Conservation (phyloP, 2,888 invertebrate species). For the Therioaphis trifolii region DNA sequence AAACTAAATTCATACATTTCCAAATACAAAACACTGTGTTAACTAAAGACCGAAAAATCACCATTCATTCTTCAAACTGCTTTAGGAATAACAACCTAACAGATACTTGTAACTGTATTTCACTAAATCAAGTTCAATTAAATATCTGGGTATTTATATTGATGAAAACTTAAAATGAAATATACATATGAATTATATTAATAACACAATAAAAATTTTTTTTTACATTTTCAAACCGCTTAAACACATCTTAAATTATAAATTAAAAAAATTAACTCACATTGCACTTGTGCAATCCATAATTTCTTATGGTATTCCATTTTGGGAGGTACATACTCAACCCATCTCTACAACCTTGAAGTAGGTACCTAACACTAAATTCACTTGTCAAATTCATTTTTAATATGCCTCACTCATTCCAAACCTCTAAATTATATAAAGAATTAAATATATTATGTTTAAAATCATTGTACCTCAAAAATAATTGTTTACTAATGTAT, state of each 20-base stretch:
- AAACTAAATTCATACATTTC: slow-evolving; percentile 21
- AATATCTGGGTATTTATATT: not conserved
- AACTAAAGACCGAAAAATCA: not conserved
- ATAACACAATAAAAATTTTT: not conserved
- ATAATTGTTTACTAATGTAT: not conserved
- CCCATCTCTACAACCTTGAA: not conserved
- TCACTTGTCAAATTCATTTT: not conserved
- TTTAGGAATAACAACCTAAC: not conserved
- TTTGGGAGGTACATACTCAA: not conserved
- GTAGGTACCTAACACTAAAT: not conserved
- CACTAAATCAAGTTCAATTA: not conserved
- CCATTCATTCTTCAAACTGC: not conserved
- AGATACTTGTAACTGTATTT: not conserved
- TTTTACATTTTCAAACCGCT: not conserved
- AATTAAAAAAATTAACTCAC: not conserved
- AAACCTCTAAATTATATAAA: not conserved
- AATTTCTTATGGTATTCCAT: not conserved
- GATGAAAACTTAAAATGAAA: not conserved
- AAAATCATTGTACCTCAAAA: not conserved
- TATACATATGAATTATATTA: not conserved
- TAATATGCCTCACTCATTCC: not conserved
- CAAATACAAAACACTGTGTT: not conserved
- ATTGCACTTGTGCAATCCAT: not conserved
- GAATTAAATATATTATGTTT: slow-evolving; percentile 4
- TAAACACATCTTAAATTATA: not conserved